phyloP scores from a whole-genome alignment of 2,113 vertebrate species.

The Pterocles orientalis region DNA sequence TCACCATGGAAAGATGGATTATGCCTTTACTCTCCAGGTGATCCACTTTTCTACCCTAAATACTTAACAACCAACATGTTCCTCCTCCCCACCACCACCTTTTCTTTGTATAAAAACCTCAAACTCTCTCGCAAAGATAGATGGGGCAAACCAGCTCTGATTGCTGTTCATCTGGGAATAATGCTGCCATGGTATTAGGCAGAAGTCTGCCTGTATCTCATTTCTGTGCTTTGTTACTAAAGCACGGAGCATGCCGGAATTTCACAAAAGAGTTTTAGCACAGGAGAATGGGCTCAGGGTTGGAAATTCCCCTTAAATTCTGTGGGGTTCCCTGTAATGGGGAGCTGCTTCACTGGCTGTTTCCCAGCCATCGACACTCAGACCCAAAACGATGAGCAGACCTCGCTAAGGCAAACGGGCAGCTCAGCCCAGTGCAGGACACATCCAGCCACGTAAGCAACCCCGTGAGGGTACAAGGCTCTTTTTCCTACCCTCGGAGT shows the following conservation, averaged over 20 bases:
- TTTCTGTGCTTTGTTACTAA: neutral
- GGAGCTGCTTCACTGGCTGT: neutral
- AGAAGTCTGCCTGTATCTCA: neutral
- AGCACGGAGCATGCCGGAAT: neutral
- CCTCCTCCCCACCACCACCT: neutral
- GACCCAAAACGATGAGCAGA: neutral
- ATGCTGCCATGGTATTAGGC: neutral
- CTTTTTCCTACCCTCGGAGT: neutral
- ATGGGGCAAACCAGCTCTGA: neutral
- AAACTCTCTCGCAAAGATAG: neutral
- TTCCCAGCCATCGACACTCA: neutral
- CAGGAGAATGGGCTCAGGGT: neutral
- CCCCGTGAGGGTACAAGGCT: no score
- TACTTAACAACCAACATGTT: neutral
- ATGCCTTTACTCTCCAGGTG: neutral
- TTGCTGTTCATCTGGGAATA: neutral
- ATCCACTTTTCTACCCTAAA: neutral
- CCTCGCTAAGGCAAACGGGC: neutral
- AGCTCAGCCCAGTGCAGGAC: neutral
- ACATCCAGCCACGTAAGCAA: neutral
- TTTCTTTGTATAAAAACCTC: neutral
- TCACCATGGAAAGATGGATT: neutral
- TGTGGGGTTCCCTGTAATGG: neutral
- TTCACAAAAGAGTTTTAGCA: neutral
- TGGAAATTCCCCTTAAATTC: neutral